Percentiles rank a stretch among this genome's conserved stretches.
These are phyloP conservation scores for Synergus umbraculus DNA, from an alignment of 2,888 invertebrate species.

Conservation along the genomic window DNA sequence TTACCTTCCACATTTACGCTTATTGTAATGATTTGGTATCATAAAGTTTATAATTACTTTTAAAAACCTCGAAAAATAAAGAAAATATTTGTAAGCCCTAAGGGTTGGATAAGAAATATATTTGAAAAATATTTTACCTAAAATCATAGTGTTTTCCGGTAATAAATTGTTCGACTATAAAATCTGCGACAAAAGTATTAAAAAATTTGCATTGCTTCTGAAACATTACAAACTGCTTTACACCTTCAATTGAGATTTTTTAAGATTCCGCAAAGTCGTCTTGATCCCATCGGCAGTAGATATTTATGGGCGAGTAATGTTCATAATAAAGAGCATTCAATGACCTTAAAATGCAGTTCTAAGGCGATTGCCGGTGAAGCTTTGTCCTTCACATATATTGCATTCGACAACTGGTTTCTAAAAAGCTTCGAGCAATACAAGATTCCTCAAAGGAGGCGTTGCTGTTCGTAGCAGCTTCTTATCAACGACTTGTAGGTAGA, in stretches of 20 bases:
- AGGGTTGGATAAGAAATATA: no score
- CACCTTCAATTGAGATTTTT: not conserved
- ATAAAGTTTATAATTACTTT: no score
- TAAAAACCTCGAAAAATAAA: no score
- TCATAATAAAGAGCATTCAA: slow-evolving; percentile 9
- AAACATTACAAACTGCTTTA: not conserved
- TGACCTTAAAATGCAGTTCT: slow-evolving; percentile 7
- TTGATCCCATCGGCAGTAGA: not conserved
- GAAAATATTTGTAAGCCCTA: no score
- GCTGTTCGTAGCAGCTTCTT: slow-evolving; percentile 53
- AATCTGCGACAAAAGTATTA: not conserved
- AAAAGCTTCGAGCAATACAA: slow-evolving; percentile 40
- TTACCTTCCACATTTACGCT: no score
- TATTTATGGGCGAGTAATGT: not conserved
- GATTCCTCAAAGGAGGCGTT: slow-evolving; percentile 49
- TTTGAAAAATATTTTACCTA: not conserved
- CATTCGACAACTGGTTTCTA: slow-evolving; percentile 45
- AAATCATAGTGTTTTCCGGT: not conserved
- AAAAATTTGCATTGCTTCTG: not conserved
- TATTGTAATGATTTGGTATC: no score
- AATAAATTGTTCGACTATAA: not conserved
- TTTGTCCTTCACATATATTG: slow-evolving; percentile 31
- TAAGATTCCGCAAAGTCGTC: not conserved
- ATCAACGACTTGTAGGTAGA: slow-evolving; percentile 54
- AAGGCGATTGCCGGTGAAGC: slow-evolving; percentile 2